A percentile compares a stretch with the other conserved stretches of the same genome.
Evolutionary conservation across 2,888 invertebrate genomes (phyloP).

Genomic region (Tetragnatha montana): DNA sequence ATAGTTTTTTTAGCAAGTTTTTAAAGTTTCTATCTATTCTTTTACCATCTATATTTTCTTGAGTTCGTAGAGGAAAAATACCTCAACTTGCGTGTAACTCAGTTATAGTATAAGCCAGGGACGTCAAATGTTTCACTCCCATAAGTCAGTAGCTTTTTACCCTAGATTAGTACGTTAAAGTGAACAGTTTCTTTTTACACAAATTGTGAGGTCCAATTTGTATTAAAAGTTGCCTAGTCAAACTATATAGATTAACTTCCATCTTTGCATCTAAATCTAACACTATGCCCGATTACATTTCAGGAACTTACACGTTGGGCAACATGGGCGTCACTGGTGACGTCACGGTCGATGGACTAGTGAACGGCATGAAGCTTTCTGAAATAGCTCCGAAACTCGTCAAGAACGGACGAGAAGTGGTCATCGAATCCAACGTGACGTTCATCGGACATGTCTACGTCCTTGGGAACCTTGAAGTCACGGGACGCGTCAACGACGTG

Average conservation of each 20-base stretch:
- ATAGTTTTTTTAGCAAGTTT: no score
- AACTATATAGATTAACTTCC: not conserved
- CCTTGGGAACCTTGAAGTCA: constrained; percentile 29
- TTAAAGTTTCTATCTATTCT: no score
- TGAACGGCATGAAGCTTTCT: constrained; percentile 62
- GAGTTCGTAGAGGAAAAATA: no score
- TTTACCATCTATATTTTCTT: no score
- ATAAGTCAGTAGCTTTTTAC: no score
- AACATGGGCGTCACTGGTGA: constrained; percentile 15
- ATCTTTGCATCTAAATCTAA: not conserved
- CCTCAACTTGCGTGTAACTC: no score
- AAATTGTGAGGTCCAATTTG: no score
- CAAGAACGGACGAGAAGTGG: constrained; percentile 2
- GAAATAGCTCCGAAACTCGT: constrained; percentile 30
- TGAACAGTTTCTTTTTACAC: no score
- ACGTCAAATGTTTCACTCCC: no score
- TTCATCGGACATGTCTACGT: constrained; percentile 36
- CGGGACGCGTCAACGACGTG: constrained; percentile 61
- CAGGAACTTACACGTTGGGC: constrained; percentile 52
- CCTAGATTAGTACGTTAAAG: not conserved
- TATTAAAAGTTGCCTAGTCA: not conserved
- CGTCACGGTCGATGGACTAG: constrained; percentile 9
- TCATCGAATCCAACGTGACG: constrained; percentile 49
- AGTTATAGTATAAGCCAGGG: no score
- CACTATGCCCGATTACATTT: not conserved